Conservation (phyloP, 2,113 vertebrate species). For the Opisthocomus hoazin region DNA sequence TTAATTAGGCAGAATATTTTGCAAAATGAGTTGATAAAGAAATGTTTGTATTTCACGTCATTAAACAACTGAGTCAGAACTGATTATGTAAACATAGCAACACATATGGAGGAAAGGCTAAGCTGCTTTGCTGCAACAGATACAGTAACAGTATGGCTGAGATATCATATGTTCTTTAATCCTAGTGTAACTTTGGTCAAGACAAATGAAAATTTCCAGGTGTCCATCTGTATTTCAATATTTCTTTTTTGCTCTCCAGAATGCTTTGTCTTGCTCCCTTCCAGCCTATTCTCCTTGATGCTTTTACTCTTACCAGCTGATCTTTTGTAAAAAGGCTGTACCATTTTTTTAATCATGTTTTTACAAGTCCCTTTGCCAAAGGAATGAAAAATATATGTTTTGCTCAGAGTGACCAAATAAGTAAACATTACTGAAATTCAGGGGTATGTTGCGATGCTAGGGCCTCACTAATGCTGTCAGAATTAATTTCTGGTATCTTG, state of each 20-base stretch:
- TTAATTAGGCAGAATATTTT: slow-evolving; percentile 69
- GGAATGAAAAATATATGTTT: neutral
- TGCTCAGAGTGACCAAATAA: neutral
- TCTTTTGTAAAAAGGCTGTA: neutral
- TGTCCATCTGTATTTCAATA: neutral
- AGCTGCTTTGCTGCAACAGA: neutral
- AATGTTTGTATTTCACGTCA: slow-evolving; percentile 60
- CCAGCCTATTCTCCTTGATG: neutral
- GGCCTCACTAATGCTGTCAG: neutral
- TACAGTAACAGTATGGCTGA: neutral
- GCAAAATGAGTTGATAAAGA: slow-evolving; percentile 62
- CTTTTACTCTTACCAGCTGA: neutral
- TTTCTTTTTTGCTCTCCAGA: neutral
- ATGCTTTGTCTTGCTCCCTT: neutral
- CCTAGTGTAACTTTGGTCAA: neutral
- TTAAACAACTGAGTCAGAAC: slow-evolving; percentile 53
- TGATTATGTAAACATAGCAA: slow-evolving; percentile 19
- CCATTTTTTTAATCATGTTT: neutral
- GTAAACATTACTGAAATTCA: neutral
- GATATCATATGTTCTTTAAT: neutral
- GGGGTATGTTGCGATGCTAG: neutral
- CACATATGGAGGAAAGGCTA: neutral
- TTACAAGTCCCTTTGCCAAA: neutral
- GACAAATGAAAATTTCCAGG: neutral
- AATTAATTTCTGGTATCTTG: neutral